Conservation (phyloP, 2,888 invertebrate genomes). For the Drosophila multiciliata region DNA sequence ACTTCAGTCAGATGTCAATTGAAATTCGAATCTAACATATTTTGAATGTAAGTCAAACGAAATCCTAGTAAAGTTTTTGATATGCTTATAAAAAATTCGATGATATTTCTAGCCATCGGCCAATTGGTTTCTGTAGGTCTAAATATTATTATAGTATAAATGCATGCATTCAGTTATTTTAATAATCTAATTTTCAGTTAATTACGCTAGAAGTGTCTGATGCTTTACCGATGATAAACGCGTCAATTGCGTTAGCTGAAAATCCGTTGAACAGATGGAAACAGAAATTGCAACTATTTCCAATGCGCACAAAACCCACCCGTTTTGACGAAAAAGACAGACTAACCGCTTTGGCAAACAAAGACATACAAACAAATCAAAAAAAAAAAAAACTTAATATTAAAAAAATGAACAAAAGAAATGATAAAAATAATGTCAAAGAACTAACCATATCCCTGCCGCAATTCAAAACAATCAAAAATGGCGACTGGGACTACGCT, state of each 20-base stretch:
- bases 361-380: background rate
- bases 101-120: background rate
- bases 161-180: background rate
- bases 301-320: background rate
- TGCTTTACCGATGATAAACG: background rate
- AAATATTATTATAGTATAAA: background rate
- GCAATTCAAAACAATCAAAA: background rate
- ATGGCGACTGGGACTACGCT: background rate
- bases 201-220: background rate
- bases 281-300: background rate
- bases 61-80: slow-evolving; percentile 10
- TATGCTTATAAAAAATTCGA: background rate
- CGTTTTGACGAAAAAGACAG: no score
- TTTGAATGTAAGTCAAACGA: background rate
- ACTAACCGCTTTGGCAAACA: background rate
- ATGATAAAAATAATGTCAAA: background rate
- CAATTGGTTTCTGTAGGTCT: background rate
- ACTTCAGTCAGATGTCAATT: background rate
- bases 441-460: slow-evolving; percentile 6
- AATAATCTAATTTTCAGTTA: background rate
- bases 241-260: background rate
- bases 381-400: background rate
- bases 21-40: background rate
- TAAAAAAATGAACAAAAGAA: background rate
- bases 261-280: background rate